These are phyloP conservation scores for Vanessa atalanta DNA, from an alignment of 1,140 invertebrate species.

Conservation along the genomic window DNA sequence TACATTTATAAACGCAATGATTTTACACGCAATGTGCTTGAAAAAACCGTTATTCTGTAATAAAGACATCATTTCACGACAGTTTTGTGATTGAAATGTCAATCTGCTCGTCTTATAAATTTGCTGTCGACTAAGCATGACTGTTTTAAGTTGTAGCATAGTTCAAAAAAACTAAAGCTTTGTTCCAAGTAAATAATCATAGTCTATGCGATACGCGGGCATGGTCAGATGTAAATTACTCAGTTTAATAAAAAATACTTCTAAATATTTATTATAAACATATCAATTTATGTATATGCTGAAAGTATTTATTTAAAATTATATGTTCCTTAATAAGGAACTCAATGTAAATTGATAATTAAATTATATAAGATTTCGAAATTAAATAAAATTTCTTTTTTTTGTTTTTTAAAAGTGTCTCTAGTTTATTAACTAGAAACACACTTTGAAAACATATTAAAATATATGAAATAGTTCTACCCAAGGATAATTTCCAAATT, in stretches of 20 bases:
- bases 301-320: too few relatives aligned
- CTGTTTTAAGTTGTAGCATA: background rate
- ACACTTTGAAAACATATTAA: too few relatives aligned
- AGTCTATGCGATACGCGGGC: background rate
- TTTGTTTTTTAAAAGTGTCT: too few relatives aligned
- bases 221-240: background rate
- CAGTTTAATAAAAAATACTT: too few relatives aligned
- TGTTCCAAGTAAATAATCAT: background rate
- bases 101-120: conserved; percentile 3
- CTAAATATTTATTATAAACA: too few relatives aligned
- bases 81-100: conserved; percentile 11
- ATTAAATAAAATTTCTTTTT: too few relatives aligned
- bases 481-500: conserved; percentile 6
- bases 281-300: too few relatives aligned
- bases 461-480: background rate
- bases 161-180: background rate
- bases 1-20: too few relatives aligned
- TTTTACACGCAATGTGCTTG: background rate
- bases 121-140: conserved; percentile 6
- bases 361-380: too few relatives aligned
- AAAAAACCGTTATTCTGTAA: background rate
- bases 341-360: too few relatives aligned
- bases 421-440: too few relatives aligned
- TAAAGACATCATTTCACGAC: background rate
- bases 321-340: too few relatives aligned